Evolutionary conservation across 2,888 invertebrate genomes (phyloP).

Genomic region (Crocallis elinguaria): DNA sequence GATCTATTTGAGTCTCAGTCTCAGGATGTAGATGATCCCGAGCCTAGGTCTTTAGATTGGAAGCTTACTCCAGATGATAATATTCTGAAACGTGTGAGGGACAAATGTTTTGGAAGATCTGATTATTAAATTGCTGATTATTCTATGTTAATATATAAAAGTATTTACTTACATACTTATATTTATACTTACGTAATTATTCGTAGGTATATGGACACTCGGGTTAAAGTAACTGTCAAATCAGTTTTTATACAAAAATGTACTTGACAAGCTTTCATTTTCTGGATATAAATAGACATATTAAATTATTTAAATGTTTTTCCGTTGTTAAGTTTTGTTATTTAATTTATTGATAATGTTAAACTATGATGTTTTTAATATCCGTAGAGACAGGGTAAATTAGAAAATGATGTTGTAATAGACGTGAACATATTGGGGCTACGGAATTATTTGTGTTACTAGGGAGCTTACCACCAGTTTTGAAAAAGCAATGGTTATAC

Average conservation of each 20-base stretch:
- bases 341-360: slow-evolving; percentile 48
- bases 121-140: slow-evolving; percentile 52
- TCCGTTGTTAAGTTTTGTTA: slow-evolving; percentile 49
- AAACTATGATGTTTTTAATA: slow-evolving; percentile 43
- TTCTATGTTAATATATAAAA: background rate
- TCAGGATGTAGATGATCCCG: slow-evolving; percentile 60
- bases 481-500: no score
- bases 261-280: slow-evolving; percentile 26
- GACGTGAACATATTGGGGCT: slow-evolving; percentile 21
- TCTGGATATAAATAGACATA: slow-evolving; percentile 35
- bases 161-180: background rate
- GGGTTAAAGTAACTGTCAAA: slow-evolving; percentile 17
- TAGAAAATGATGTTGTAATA: slow-evolving; percentile 44
- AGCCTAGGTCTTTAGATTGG: slow-evolving; percentile 59
- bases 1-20: slow-evolving; percentile 76
- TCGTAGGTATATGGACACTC: no score
- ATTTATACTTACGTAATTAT: no score
- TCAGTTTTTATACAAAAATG: slow-evolving; percentile 10
- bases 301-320: slow-evolving; percentile 40
- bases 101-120: slow-evolving; percentile 69
- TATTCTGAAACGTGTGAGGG: slow-evolving; percentile 64
- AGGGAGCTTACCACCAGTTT: slow-evolving; percentile 1
- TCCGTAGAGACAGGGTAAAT: slow-evolving; percentile 74
- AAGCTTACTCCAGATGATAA: slow-evolving; percentile 67
- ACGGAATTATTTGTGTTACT: slow-evolving; percentile 5